phyloP scores from a whole-genome alignment of 2,113 vertebrate species.

The Puntigrus tetrazona region DNA sequence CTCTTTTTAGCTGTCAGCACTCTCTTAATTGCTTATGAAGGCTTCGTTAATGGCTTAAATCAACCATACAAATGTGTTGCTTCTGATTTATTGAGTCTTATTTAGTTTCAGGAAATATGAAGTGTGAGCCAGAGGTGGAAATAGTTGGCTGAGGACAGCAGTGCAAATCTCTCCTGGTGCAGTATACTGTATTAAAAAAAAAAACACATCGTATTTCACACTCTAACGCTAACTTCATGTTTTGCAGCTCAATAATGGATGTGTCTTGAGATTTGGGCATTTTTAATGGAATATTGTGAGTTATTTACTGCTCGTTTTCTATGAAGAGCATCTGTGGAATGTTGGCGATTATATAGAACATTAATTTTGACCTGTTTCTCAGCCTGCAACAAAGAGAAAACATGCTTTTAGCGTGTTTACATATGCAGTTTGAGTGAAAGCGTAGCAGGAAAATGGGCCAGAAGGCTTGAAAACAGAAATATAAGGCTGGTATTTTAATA shows the following conservation, averaged over 20 bases:
- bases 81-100: slow-evolving; percentile 69
- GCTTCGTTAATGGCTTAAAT: slow-evolving; percentile 72
- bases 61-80: slow-evolving; percentile 67
- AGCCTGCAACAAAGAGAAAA: neutral
- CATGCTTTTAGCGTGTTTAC: neutral
- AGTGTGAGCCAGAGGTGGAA: slow-evolving; percentile 56
- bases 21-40: slow-evolving; percentile 68
- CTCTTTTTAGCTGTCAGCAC: slow-evolving; percentile 46
- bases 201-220: slow-evolving; percentile 43
- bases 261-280: neutral
- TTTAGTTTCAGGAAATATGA: slow-evolving; percentile 72
- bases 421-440: slow-evolving; percentile 3
- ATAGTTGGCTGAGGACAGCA: slow-evolving; percentile 32
- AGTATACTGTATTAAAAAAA: slow-evolving; percentile 18
- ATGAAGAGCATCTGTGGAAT: slow-evolving; percentile 6
- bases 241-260: neutral
- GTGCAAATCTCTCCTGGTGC: slow-evolving; percentile 33
- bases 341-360: neutral
- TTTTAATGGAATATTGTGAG: neutral
- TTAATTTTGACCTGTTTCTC: neutral
- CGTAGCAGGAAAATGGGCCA: neutral
- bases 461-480: neutral
- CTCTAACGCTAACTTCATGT: neutral
- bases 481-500: neutral
- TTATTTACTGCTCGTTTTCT: neutral